Conservation (phyloP, 2,888 invertebrate genomes). For the Dicranocentrus wangi region DNA sequence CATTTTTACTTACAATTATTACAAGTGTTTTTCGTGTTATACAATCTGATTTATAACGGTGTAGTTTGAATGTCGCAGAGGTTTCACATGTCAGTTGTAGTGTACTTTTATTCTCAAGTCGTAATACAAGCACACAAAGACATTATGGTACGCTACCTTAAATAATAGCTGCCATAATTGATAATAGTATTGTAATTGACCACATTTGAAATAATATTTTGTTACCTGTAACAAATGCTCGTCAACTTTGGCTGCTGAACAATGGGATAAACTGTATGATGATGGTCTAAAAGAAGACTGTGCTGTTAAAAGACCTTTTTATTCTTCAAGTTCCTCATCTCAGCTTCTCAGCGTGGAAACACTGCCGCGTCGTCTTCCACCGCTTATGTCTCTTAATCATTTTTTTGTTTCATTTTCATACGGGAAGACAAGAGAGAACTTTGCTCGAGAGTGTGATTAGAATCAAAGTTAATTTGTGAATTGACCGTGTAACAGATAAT, state of each 20-base stretch:
- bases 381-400: too few species aligned
- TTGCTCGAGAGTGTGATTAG: too few species aligned
- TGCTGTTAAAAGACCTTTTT: conserved; percentile 16
- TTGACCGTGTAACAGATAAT: conserved; percentile 24
- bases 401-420: conserved; percentile 20
- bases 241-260: conserved; percentile 17
- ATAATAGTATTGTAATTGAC: conserved; percentile 13
- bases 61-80: not conserved
- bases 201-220: conserved; percentile 7
- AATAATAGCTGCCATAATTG: conserved; percentile 41
- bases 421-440: conserved; percentile 21
- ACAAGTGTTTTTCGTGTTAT: not conserved
- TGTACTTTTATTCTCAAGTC: too few species aligned
- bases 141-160: conserved; percentile 34
- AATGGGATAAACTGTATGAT: conserved; percentile 8
- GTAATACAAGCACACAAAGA: too few species aligned
- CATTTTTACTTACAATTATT: not conserved
- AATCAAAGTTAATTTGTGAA: not conserved
- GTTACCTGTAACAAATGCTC: conserved; percentile 23
- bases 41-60: conserved; percentile 23
- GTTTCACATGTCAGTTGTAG: too few species aligned
- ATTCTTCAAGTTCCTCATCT: conserved; percentile 22
- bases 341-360: too few species aligned
- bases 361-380: conserved; percentile 21
- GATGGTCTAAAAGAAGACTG: not conserved